Base-by-base conservation (phyloP, 1,140 invertebrate species). In the Papilio aristodemus region DNA sequence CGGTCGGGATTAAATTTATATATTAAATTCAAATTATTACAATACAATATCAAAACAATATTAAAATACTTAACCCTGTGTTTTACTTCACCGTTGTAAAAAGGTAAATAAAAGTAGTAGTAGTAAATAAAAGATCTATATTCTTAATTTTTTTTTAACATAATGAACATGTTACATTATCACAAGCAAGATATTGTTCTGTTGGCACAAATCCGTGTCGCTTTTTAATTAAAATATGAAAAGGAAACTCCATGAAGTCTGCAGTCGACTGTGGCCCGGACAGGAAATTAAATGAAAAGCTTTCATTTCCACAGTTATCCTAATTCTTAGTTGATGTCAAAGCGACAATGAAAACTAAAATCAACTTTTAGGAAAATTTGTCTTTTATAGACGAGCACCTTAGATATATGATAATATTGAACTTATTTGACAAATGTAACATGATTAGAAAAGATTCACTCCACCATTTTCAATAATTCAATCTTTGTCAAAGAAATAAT, bases 181-280 rank as follows among this genome's bases (percentile, higher is more conserved):
- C 14, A 46, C 43, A 10, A 19, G 39, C 39, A n/a, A 46, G 8
- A 46, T 6, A 46, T 46, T 46, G 43, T 46, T 46, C 14, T 8
- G 4, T 17, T 50, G 46, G 19, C 17, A 19, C 46, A 22, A 50
- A 50, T 10, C 19, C 1, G 46, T 50, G 19, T 22, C 3, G 17
- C 19, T 50, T 50, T 50, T 50, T 50, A 50, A 50, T 50, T 50
- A 50, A 50, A 22, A 50, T 50, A 50, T 50, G 46, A 11, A 19
- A 50, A 50, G 46, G 46, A 50, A 22, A 50, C 22, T 14, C 19
- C 46, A 46, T 5, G 13, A 43, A 50, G 46, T 50, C 46, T 22
- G 46, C 46, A 50, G 17, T 50, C 46, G 46, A 9, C 46, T 50
- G 46, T 11, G 14, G 17, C 17, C 11, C 17, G 46, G 14, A 8